Evolutionary conservation across 2,113 vertebrate genomes (phyloP).

Genomic region (Mus spicilegus): DNA sequence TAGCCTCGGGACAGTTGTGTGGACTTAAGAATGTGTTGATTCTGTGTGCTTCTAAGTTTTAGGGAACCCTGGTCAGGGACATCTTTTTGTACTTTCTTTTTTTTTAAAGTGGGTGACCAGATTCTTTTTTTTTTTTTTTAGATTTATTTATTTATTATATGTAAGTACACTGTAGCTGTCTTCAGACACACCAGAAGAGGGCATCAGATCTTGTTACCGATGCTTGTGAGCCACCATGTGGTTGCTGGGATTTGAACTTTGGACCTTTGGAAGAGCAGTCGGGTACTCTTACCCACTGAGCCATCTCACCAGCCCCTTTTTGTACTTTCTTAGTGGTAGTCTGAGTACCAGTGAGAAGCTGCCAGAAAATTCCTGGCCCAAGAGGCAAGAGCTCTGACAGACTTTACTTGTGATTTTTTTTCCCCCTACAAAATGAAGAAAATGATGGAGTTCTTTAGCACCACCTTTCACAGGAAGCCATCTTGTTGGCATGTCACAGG

Average conservation of each 20-base stretch:
- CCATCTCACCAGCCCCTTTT: neutral
- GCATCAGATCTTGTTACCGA: too few relatives aligned
- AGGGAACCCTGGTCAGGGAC: neutral
- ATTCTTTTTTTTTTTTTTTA: too few relatives aligned
- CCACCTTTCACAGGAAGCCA: neutral
- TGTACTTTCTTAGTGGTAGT: neutral
- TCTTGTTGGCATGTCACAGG: neutral
- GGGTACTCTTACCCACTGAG: too few relatives aligned
- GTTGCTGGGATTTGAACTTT: too few relatives aligned
- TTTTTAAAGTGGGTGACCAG: too few relatives aligned
- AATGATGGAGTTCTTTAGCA: neutral
- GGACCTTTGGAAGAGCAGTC: too few relatives aligned
- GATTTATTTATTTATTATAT: too few relatives aligned
- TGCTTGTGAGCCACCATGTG: too few relatives aligned
- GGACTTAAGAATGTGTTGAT: constrained; percentile 28
- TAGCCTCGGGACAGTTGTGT: neutral
- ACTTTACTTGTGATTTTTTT: constrained; percentile 59
- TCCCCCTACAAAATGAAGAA: constrained; percentile 34
- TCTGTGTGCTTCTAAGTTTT: neutral
- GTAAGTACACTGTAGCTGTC: too few relatives aligned
- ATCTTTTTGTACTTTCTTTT: neutral
- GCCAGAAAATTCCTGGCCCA: neutral
- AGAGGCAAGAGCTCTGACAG: constrained; percentile 9
- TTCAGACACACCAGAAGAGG: too few relatives aligned
- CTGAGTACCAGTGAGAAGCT: neutral